These are phyloP conservation scores for Siniperca scherzeri DNA, from an alignment of 2,797 vertebrate species.

Conservation along the genomic window DNA sequence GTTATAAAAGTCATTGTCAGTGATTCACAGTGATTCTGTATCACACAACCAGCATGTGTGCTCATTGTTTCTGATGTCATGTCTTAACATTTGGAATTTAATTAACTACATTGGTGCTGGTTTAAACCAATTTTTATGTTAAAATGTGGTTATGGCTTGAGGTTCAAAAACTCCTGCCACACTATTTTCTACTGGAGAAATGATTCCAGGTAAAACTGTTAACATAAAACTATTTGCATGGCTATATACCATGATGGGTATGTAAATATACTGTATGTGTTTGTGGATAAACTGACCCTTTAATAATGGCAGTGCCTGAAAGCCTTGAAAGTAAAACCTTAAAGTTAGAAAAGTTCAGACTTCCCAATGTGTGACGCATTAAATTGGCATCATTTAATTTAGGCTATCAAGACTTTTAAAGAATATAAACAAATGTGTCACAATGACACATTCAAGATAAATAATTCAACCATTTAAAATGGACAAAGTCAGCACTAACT, in stretches of 20 bases:
- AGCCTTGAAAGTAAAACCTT: not conserved
- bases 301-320: not conserved
- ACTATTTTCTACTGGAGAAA: not conserved
- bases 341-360: not conserved
- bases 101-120: not conserved
- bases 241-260: not conserved
- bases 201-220: not conserved
- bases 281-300: not conserved
- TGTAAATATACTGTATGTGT: not conserved
- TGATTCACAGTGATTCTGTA: constrained; percentile 21
- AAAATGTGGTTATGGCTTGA: not conserved
- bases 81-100: constrained; percentile 1
- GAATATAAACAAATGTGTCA: not conserved
- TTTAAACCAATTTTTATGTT: not conserved
- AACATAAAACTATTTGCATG: not conserved
- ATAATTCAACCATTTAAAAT: not conserved
- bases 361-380: not conserved
- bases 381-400: not conserved
- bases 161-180: not conserved
- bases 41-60: constrained; percentile 4
- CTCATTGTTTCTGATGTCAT: constrained; percentile 39
- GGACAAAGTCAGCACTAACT: not conserved
- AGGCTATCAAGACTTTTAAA: not conserved
- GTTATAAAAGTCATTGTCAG: constrained; percentile 36
- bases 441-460: not conserved